Evolutionary conservation across 2,888 invertebrate genomes (phyloP), one percentile per base, ranked within the genome.

Genomic region (Clanis bilineata): DNA sequence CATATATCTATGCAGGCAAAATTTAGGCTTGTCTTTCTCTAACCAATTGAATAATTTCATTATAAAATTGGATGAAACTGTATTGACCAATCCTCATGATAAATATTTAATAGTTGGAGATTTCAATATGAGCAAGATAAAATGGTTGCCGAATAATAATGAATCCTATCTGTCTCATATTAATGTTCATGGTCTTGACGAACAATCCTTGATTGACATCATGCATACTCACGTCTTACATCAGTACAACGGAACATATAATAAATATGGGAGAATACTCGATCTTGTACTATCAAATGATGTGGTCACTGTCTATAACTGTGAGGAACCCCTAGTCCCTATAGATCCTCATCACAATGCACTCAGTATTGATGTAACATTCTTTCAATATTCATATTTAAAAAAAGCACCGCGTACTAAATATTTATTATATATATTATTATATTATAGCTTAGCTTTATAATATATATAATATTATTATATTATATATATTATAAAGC

Each of bases 1-100:
- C 18, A 28, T 61, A 15, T 61, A 61, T 55, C n/a, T 60, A 15
- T 58, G 60, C 28, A 39, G 28, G 15, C 56, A 62, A 41, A 32
- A 44, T 2, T 6, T 38, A 7, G 60, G 60, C 1, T 25, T 39
- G 3, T 47, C 43, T 28, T 59, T 57, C 21, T 58, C 58, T 0
- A 0, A 43, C 9, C 60, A 61, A 22, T 25, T 60, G 36, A 36
- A 36, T 12, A 36, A 12, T 36, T 36, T 36, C 12, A 36, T 36
- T 12, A 10, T 12, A 7, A 36, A 36, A 12, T 36, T 36, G 9
- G 36, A 36, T 36, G 36, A 36, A 10, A 36, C 12, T 10, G 12
- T 3, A 36, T 36, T 36, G 12, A 12, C 12, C 12, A 36, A 36
- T 36, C 36, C 36, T 12, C 7, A 36, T 36, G 36, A 36, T 12